phyloP scores from a whole-genome alignment of 2,888 invertebrate species.

The Phortica okadai region DNA sequence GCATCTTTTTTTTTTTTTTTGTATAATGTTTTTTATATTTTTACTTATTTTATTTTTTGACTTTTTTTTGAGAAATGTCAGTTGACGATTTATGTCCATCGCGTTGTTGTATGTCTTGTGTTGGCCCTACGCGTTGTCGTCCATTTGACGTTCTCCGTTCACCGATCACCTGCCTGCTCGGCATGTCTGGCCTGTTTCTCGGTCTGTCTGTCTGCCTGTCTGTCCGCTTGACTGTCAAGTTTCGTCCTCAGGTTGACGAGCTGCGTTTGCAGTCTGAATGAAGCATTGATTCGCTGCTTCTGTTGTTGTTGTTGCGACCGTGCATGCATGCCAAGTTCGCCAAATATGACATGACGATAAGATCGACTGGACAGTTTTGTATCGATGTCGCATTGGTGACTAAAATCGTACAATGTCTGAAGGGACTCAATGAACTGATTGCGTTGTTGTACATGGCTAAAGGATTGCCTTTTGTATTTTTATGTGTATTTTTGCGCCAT shows the following conservation, averaged over 20 bases:
- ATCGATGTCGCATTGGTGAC: neutral
- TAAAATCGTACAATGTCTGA: slow-evolving; percentile 8
- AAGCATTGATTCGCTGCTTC: slow-evolving; percentile 33
- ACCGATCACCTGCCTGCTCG: neutral
- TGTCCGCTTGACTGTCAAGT: slow-evolving; percentile 3
- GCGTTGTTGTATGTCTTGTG: slow-evolving; percentile 36
- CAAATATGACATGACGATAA: slow-evolving; percentile 43
- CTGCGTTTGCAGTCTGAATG: slow-evolving; percentile 50
- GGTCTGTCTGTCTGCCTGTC: slow-evolving; percentile 1
- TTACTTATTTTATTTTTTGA: neutral
- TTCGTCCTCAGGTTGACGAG: slow-evolving; percentile 26
- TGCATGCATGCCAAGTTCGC: slow-evolving; percentile 12
- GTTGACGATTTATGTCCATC: slow-evolving; percentile 68
- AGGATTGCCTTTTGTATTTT: slow-evolving; percentile 14
- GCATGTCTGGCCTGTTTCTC: neutral
- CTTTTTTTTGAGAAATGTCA: slow-evolving; percentile 49
- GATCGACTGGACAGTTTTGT: slow-evolving; percentile 28
- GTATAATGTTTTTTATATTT: neutral
- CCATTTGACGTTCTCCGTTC: slow-evolving; percentile 4
- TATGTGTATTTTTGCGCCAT: slow-evolving; percentile 27
- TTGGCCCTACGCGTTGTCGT: slow-evolving; percentile 5
- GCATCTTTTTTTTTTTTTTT: slow-evolving; percentile 3
- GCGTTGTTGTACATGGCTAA: slow-evolving; percentile 13
- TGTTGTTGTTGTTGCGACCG: neutral
- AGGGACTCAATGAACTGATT: slow-evolving; percentile 20